Conservation (phyloP, 2,797 vertebrate genomes). For the Eulemur albifrons region DNA sequence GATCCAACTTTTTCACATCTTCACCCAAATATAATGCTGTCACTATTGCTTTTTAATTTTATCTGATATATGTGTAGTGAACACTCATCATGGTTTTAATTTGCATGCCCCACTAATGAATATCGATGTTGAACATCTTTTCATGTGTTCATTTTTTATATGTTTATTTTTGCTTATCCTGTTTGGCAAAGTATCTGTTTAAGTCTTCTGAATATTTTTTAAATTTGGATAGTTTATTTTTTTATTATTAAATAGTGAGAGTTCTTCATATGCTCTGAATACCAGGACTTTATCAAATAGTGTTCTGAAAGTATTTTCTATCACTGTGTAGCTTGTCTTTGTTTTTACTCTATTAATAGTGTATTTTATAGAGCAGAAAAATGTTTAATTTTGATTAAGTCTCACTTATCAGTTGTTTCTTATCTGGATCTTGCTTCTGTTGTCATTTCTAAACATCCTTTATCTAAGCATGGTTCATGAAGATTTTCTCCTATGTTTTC, state of each 20-base stretch:
- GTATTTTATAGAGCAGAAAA: background rate
- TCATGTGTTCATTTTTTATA: background rate
- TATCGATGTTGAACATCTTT: background rate
- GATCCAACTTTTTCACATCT: background rate
- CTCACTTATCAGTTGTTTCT: background rate
- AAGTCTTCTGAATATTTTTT: background rate
- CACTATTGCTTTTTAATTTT: background rate
- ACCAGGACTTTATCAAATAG: background rate
- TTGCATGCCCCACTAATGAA: background rate
- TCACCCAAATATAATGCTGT: background rate
- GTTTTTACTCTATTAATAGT: background rate
- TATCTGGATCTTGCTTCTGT: background rate
- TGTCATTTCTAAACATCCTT: background rate
- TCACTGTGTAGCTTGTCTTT: background rate
- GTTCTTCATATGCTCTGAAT: background rate
- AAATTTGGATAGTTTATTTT: background rate
- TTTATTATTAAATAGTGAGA: background rate
- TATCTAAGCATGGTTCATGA: background rate
- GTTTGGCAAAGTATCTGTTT: background rate
- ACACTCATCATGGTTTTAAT: background rate
- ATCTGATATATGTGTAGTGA: background rate
- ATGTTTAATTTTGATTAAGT: background rate
- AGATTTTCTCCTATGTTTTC: background rate
- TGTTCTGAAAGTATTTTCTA: background rate
- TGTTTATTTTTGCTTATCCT: background rate